Conservation (phyloP, 2,797 vertebrate genomes). For the Steatocranus sp. region DNA sequence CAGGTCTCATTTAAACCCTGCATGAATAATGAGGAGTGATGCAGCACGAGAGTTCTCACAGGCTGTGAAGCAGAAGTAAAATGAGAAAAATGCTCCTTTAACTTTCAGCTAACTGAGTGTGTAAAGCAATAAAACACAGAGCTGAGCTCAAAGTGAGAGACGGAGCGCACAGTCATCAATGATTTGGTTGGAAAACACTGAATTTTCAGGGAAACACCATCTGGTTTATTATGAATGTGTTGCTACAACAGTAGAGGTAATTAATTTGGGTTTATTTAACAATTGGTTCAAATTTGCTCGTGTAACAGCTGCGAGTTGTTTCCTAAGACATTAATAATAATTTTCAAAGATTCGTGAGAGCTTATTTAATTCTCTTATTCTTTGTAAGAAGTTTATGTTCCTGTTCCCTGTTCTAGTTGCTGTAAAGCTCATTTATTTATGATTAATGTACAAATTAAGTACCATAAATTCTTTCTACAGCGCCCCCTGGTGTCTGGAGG, state of each 20-base stretch:
- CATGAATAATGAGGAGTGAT: background rate
- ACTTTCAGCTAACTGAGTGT: background rate
- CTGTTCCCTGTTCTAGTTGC: background rate
- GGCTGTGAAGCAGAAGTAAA: background rate
- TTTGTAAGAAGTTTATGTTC: background rate
- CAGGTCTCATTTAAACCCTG: background rate
- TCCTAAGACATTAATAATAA: background rate
- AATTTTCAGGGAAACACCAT: background rate
- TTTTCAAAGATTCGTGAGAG: background rate
- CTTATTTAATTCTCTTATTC: background rate
- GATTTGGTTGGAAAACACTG: fast-evolving
- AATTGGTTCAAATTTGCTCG: background rate
- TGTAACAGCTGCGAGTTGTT: background rate
- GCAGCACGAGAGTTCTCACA: background rate
- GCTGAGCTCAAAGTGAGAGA: background rate
- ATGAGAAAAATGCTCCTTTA: background rate
- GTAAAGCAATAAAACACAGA: background rate
- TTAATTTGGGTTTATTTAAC: background rate
- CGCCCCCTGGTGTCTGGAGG: background rate
- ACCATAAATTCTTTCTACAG: fast-evolving
- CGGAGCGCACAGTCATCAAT: fast-evolving
- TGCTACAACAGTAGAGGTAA: background rate
- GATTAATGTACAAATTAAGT: background rate
- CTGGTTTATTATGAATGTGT: background rate
- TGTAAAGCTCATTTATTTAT: background rate